Conservation (phyloP, 37 sponge, comb jelly and placozoan species). For the Hexactinellida sp. region DNA sequence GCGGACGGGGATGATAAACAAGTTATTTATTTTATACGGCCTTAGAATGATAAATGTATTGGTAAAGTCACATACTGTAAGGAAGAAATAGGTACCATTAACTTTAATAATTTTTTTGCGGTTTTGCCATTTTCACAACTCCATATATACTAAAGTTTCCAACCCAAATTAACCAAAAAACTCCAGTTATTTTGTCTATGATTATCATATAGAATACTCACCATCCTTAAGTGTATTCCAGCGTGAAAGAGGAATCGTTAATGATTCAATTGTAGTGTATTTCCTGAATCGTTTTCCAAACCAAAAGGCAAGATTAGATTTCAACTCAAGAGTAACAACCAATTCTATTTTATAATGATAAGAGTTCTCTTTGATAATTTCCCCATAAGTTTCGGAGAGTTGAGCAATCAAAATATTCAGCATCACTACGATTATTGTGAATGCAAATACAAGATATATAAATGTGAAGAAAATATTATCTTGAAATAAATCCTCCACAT, state of each 20-base stretch:
- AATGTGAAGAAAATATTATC: neutral
- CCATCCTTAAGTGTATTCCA: neutral
- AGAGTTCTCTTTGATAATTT: slow-evolving; percentile 2
- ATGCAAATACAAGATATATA: neutral
- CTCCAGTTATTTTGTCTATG: too few species aligned
- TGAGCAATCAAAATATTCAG: slow-evolving; percentile 8
- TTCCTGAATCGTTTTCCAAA: slow-evolving; percentile 12
- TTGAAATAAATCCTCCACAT: neutral
- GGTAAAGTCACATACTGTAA: too few species aligned
- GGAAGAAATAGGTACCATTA: too few species aligned
- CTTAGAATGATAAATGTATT: too few species aligned
- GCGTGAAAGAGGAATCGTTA: neutral
- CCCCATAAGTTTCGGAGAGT: slow-evolving; percentile 8
- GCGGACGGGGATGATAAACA: too few species aligned
- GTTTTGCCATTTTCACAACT: too few species aligned
- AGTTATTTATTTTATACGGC: too few species aligned
- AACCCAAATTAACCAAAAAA: too few species aligned
- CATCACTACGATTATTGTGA: neutral
- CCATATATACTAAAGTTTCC: too few species aligned
- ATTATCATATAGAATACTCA: neutral
- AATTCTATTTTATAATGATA: neutral
- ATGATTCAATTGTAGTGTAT: neutral
- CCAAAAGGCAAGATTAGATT: neutral
- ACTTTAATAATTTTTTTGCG: too few species aligned
- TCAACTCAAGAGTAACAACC: neutral